Percentiles rank a stretch among this genome's conserved stretches.
These are phyloP conservation scores for Corythornis madagascariensis DNA, from an alignment of 2,113 vertebrate genomes.

Conservation along the genomic window DNA sequence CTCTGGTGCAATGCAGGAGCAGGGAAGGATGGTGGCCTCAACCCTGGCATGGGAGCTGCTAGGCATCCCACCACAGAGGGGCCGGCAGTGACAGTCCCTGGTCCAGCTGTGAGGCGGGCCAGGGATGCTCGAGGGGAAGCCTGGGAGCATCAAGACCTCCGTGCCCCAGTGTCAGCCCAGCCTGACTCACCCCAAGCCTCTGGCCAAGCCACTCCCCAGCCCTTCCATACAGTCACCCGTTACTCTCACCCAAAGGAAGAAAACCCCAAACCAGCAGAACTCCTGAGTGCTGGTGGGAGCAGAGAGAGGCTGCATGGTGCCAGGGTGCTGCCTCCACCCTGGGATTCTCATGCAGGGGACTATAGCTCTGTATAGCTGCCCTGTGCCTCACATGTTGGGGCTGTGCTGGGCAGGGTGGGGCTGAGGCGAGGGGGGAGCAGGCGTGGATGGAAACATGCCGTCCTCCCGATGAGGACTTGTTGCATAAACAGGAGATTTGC, in stretches of 20 bases:
- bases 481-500: constrained; percentile 64
- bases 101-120: not conserved
- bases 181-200: constrained; percentile 37
- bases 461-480: constrained; percentile 15
- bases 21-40: not conserved
- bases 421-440: not conserved
- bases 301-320: not conserved
- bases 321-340: fast-evolving
- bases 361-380: fast-evolving
- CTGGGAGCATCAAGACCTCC: not conserved
- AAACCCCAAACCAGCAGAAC: not conserved
- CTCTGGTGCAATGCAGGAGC: not conserved
- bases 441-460: constrained; percentile 37
- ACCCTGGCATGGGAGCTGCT: not conserved
- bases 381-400: fast-evolving
- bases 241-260: not conserved
- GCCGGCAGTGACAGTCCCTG: not conserved
- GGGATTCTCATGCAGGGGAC: fast-evolving
- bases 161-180: not conserved
- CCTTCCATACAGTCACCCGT: not conserved
- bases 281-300: not conserved
- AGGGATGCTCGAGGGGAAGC: not conserved
- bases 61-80: not conserved
- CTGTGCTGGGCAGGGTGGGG: constrained; percentile 36
- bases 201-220: not conserved